Percentiles rank a stretch among this genome's conserved stretches.
These are phyloP conservation scores for Caenorhabditis briggsae DNA, from an alignment of 1,140 invertebrate genomes.

Conservation along the genomic window DNA sequence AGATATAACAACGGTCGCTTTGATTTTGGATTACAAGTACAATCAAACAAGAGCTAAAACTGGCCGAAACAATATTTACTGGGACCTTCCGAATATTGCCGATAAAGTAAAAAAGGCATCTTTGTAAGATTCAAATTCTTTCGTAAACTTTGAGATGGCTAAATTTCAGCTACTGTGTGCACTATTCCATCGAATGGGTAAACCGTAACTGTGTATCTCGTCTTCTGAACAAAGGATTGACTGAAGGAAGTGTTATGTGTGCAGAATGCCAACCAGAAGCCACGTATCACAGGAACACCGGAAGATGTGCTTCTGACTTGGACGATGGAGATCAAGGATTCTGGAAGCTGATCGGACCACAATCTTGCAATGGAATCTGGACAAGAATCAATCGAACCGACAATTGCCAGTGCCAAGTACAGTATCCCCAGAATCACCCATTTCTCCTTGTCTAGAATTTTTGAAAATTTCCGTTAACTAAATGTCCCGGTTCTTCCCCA, in stretches of 20 bases:
- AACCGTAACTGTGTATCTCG: conserved; percentile 70
- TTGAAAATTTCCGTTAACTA: background rate
- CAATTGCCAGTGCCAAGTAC: conserved; percentile 62
- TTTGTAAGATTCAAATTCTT: conserved; percentile 56
- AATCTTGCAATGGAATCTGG: conserved; percentile 73
- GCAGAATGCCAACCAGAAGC: conserved; percentile 74
- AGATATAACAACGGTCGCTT: conserved; percentile 72
- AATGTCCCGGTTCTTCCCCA: background rate
- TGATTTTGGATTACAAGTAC: conserved; percentile 70
- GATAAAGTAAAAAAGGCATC: conserved; percentile 55
- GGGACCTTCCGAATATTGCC: conserved; percentile 60
- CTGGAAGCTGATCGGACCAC: conserved; percentile 72
- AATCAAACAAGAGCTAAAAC: conserved; percentile 64
- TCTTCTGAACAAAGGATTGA: conserved; percentile 55
- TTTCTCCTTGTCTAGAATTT: conserved; percentile 65
- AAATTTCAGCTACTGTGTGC: conserved; percentile 72
- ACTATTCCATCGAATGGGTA: conserved; percentile 71
- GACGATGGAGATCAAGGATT: conserved; percentile 73
- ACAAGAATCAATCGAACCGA: conserved; percentile 61
- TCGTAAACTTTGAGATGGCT: background rate
- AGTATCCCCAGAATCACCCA: conserved; percentile 64
- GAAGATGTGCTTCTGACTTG: conserved; percentile 72
- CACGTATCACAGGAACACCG: conserved; percentile 69
- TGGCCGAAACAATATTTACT: conserved; percentile 59
- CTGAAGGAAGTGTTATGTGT: conserved; percentile 65